These are phyloP conservation scores for Alexandromys fortis DNA, from an alignment of 2,113 vertebrate species.

Conservation along the genomic window DNA sequence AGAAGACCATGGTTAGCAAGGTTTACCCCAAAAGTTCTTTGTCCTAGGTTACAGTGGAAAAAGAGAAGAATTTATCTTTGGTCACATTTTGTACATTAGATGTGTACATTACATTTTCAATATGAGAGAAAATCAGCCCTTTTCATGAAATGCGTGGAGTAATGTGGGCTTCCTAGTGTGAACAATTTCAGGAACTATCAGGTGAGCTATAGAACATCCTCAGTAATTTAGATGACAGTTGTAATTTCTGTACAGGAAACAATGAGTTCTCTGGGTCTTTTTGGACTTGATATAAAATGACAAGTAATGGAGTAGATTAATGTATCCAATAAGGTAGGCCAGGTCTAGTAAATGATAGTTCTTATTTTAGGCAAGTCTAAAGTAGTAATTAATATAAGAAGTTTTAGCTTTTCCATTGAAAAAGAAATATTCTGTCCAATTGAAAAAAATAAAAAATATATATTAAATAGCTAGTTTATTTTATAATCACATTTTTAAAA, in stretches of 20 bases:
- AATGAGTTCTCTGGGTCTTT: not conserved
- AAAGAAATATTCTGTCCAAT: not conserved
- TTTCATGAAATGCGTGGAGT: not conserved
- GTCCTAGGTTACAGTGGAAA: not conserved
- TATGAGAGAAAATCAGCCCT: not conserved
- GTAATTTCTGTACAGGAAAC: not conserved
- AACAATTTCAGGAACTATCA: accelerated
- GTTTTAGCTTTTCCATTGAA: slow-evolving; percentile 21
- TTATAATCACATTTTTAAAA: not conserved
- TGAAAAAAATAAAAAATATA: not conserved
- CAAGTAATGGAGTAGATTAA: not conserved
- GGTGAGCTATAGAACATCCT: not conserved
- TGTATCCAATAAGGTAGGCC: not conserved
- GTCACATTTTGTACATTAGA: not conserved
- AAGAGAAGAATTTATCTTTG: not conserved
- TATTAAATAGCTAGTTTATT: not conserved
- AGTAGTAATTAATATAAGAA: not conserved
- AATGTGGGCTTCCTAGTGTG: not conserved
- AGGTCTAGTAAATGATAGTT: not conserved
- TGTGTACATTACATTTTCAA: not conserved
- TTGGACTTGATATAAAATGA: not conserved
- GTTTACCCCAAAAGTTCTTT: not conserved
- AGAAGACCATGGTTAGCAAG: not conserved
- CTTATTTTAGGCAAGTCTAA: not conserved
- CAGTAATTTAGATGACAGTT: not conserved